phyloP scores from a whole-genome alignment of 1,140 invertebrate species.

The Cotesia vestalis region DNA sequence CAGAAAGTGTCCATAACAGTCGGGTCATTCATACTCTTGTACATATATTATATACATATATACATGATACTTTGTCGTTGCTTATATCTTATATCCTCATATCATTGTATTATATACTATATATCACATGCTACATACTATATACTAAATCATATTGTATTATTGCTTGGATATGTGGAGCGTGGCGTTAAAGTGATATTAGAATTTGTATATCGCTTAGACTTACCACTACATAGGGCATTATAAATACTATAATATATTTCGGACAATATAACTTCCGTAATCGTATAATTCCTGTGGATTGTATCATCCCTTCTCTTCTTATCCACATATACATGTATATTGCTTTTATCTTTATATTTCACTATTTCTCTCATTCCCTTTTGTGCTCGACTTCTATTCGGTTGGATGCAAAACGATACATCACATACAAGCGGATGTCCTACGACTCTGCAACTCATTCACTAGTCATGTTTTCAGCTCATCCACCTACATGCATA shows the following conservation, averaged over 20 bases:
- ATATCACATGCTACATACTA: background rate
- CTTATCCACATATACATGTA: too few relatives aligned
- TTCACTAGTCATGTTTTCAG: background rate
- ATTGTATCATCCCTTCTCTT: background rate
- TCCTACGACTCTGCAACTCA: constrained; percentile 23
- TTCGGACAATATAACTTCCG: constrained; percentile 9
- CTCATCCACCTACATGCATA: background rate
- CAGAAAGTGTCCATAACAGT: constrained; percentile 26
- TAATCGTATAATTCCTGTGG: constrained; percentile 12
- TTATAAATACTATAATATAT: constrained; percentile 15
- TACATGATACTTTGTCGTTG: background rate
- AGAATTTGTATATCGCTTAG: background rate
- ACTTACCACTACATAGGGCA: background rate
- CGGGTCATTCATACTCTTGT: constrained; percentile 7
- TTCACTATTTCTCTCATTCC: background rate
- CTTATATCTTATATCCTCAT: too few relatives aligned
- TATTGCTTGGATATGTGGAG: too few relatives aligned
- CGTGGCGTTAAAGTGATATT: background rate
- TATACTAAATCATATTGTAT: too few relatives aligned
- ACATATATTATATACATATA: background rate
- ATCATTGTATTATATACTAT: background rate
- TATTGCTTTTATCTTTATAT: constrained; percentile 5
- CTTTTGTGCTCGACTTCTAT: background rate
- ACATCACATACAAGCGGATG: background rate
- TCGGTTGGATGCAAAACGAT: constrained; percentile 12